Percentiles rank a stretch among this genome's conserved stretches.
phyloP scores from a whole-genome alignment of 2,888 invertebrate genomes.

The Nomada fabriciana region DNA sequence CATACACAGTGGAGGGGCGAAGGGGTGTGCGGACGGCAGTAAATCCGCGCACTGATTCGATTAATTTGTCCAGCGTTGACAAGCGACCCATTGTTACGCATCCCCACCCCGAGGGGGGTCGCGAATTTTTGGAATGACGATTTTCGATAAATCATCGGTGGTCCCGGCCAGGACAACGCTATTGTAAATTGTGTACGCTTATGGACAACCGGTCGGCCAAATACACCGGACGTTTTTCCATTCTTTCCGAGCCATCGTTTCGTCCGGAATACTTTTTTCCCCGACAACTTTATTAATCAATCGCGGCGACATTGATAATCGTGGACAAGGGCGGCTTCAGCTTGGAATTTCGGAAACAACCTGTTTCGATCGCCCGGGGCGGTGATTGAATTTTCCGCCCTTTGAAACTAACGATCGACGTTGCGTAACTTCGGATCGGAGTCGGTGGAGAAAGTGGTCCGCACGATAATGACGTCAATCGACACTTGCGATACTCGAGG shows the following conservation, averaged over 20 bases:
- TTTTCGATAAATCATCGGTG: conserved; percentile 68
- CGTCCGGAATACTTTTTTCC: conserved; percentile 23
- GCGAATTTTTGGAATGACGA: conserved; percentile 66
- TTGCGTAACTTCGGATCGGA: background rate
- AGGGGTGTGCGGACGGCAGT: conserved; percentile 49
- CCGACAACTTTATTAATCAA: conserved; percentile 47
- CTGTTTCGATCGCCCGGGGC: too few relatives aligned
- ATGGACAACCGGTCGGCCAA: conserved; percentile 60
- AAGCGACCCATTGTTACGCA: conserved; percentile 57
- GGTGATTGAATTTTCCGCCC: conserved; percentile 1
- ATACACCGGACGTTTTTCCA: conserved; percentile 53
- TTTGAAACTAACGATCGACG: background rate
- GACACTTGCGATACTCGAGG: background rate
- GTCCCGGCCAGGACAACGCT: conserved; percentile 33
- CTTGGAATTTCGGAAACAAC: conserved; percentile 10
- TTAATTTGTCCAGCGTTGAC: conserved; percentile 70
- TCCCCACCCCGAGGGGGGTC: conserved; percentile 10
- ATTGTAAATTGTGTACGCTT: conserved; percentile 61
- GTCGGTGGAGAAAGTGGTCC: too few relatives aligned
- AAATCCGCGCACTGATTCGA: conserved; percentile 73
- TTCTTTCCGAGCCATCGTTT: background rate
- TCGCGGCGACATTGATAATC: conserved; percentile 42
- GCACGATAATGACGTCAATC: background rate
- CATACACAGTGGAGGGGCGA: background rate
- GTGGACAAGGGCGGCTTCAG: background rate